Percentiles rank a stretch among this genome's conserved stretches.
Conservation (phyloP, 2,797 vertebrate genomes). For the Remorina albescens region DNA sequence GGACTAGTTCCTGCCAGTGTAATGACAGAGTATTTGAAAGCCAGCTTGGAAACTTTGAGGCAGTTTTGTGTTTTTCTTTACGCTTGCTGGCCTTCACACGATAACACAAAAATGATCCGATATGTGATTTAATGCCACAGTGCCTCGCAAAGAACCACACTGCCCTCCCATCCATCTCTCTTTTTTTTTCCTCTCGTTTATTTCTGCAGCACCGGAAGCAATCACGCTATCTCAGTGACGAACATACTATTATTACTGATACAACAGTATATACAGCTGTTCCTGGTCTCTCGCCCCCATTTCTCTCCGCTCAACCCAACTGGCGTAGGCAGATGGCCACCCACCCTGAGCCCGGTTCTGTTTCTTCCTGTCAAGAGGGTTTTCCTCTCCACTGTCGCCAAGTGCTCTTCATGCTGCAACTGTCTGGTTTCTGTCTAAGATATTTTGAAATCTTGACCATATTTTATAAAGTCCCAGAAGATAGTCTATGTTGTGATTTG, state of each 20-base stretch:
- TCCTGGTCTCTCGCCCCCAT: neutral
- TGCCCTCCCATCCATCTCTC: constrained; percentile 59
- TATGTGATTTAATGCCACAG: constrained; percentile 72
- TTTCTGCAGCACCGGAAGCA: constrained; percentile 76
- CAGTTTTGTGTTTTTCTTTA: constrained; percentile 18
- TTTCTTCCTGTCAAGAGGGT: neutral
- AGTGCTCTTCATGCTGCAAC: neutral
- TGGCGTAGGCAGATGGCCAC: neutral
- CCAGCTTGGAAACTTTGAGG: constrained; percentile 53
- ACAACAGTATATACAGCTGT: constrained; percentile 5
- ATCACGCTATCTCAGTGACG: constrained; percentile 82
- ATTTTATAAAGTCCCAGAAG: neutral
- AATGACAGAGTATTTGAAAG: constrained; percentile 57
- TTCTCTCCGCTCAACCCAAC: neutral
- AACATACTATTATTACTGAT: constrained; percentile 23
- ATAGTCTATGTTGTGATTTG: neutral
- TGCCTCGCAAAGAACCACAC: constrained; percentile 54
- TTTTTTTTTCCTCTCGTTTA: constrained; percentile 16
- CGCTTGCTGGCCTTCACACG: constrained; percentile 17
- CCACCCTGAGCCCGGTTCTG: neutral
- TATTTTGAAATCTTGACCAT: neutral
- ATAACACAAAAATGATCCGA: constrained; percentile 70
- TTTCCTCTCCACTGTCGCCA: neutral
- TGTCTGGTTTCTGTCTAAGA: neutral
- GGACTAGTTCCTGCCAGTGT: constrained; percentile 65